Conservation (phyloP, 37 sponge, comb jelly and placozoan species). For the Halichondria panicea region DNA sequence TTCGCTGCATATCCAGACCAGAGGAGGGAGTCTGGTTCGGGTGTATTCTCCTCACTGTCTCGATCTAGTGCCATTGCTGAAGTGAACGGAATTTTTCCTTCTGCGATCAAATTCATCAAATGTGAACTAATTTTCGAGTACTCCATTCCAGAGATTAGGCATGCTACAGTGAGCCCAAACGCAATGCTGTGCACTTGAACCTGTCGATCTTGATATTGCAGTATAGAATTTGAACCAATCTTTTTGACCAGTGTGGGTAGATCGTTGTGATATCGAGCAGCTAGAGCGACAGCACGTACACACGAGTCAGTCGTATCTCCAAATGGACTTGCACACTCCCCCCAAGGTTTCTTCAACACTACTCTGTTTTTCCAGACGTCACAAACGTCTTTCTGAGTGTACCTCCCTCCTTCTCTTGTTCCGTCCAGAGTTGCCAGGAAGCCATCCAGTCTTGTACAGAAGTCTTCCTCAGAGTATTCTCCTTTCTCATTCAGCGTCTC, state of each 20-base stretch:
- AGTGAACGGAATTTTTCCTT: background rate
- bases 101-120: background rate
- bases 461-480: slow-evolving; percentile 1
- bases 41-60: background rate
- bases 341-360: slow-evolving; percentile 4
- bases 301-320: slow-evolving; percentile 7
- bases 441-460: background rate
- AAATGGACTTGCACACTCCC: background rate
- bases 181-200: background rate
- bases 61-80: background rate
- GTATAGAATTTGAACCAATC: background rate
- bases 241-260: background rate
- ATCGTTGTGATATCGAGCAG: slow-evolving; percentile 1
- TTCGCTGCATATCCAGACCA: background rate
- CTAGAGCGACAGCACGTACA: background rate
- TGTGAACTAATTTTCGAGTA: background rate
- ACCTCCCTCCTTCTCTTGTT: slow-evolving; percentile 1
- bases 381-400: slow-evolving; percentile 1
- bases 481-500: slow-evolving; percentile 1
- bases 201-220: background rate
- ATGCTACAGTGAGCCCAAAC: slow-evolving; percentile 5
- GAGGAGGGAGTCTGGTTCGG: background rate
- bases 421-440: slow-evolving; percentile 6
- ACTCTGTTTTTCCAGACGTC: slow-evolving; percentile 1
- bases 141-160: background rate